Evolutionary conservation across 2,888 invertebrate species (phyloP).

Genomic region (Nemurella pictetii): DNA sequence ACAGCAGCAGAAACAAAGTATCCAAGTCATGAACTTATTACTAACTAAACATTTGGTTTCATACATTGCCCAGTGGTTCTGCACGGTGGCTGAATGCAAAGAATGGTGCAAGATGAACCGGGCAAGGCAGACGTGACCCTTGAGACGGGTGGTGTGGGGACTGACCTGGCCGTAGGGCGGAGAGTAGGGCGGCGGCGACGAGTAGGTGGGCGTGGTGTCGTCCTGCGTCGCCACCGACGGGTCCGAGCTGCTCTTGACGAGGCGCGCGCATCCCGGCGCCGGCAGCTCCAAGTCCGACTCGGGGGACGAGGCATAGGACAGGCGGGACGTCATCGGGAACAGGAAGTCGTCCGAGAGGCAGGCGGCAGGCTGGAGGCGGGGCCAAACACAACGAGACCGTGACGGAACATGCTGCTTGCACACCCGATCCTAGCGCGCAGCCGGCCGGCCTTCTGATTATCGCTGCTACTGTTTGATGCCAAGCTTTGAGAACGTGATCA

Average conservation of each 20-base stretch:
- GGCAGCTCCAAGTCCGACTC: constrained; percentile 89
- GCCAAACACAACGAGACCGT: constrained; percentile 26
- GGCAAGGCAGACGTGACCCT: not conserved
- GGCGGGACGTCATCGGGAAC: constrained; percentile 95
- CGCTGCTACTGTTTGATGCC: too few species aligned
- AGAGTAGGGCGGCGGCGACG: constrained; percentile 83
- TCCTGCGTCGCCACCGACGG: constrained; percentile 94
- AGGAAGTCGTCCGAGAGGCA: constrained; percentile 97
- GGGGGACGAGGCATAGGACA: constrained; percentile 94
- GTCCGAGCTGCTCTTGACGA: constrained; percentile 85
- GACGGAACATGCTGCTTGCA: not conserved
- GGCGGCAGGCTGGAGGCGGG: constrained; percentile 93
- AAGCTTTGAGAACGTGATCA: too few species aligned
- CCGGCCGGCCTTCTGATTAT: not conserved
- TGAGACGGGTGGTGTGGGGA: not conserved
- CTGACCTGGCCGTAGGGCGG: constrained; percentile 46
- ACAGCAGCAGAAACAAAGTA: too few species aligned
- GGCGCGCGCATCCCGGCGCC: constrained; percentile 55
- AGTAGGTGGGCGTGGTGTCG: constrained; percentile 59
- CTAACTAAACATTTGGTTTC: too few species aligned
- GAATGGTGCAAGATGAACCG: too few species aligned
- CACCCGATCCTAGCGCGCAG: too few species aligned
- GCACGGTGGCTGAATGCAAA: too few species aligned
- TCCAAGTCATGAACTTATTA: too few species aligned
- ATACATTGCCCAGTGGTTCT: too few species aligned